Base-by-base conservation (phyloP, 2,888 invertebrate species). In the Oxyscelio sp. region DNA sequence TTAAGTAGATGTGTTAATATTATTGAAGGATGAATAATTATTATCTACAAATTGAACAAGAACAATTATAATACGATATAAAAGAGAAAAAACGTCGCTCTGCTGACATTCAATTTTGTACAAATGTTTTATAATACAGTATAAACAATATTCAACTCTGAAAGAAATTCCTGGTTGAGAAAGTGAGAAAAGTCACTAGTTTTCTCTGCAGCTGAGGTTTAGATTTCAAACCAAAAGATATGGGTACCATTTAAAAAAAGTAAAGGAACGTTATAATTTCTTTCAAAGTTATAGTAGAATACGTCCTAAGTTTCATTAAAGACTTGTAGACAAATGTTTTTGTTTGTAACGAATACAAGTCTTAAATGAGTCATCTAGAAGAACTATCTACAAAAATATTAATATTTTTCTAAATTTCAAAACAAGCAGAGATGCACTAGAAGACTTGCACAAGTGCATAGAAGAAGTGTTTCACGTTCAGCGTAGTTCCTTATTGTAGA, bases 361-460 rank as follows among this genome's bases (percentile, higher is more conserved):
- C 71, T 40, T 54, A 15, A 75, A 40, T 71, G 63, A 52, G 45
- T 56, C 52, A 13, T 58, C 86, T 87, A 86, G 84, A 11, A 70
- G 48, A 74, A 85, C 90, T 90, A 90, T 87, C 81, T 88, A 89
- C 87, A 70, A 83, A 88, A 87, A 85, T 81, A 83, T 81, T 77
- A 85, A 86, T 83, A 27, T 21, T 9, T 17, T 78, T 88, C 85
- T 88, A 89, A 87, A 73, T 85, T 45, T 80, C 59, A 88, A 85
- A 88, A 83, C 92, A 92, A 90, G 93, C 92, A 92, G 73, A 87
- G 91, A 93, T 93, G 92, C 93, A 93, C 92, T 92, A 92, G 87
- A 40, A 5, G 58, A 59, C 87, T 88, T 87, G 87, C 88, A 89
- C 82, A 87, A 82, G 34, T 58, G 65, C 45, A 59, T 66, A 66